Evolutionary conservation across 2,113 vertebrate genomes (phyloP).

Genomic region (Cnemophilus loriae): DNA sequence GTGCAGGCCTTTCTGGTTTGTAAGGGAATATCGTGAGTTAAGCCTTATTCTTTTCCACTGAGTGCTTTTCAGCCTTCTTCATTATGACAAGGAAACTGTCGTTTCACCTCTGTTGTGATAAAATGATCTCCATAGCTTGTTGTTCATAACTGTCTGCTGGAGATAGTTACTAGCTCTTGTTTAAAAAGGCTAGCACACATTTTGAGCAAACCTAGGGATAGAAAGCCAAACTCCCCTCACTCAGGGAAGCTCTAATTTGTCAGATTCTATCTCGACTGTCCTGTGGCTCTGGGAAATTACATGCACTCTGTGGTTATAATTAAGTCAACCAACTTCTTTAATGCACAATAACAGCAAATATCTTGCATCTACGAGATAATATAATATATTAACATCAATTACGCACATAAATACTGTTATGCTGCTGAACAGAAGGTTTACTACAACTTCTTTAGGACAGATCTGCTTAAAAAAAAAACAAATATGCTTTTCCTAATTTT

Average conservation of each 20-base stretch:
- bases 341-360: not conserved
- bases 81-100: not conserved
- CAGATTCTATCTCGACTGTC: constrained; percentile 23
- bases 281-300: not conserved
- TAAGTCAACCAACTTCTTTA: not conserved
- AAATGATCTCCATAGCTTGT: not conserved
- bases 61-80: not conserved
- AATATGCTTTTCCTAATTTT: not conserved
- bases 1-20: not conserved
- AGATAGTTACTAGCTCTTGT: not conserved
- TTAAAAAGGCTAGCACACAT: not conserved
- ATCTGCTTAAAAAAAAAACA: not conserved
- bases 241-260: not conserved
- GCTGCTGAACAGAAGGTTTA: constrained; percentile 14
- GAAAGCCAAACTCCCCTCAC: not conserved
- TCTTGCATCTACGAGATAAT: not conserved
- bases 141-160: not conserved
- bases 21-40: not conserved
- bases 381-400: constrained; percentile 33
- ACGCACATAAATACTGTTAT: not conserved
- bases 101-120: not conserved
- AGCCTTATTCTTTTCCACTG: not conserved
- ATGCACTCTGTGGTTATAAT: not conserved
- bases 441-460: not conserved
- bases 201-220: not conserved